Conservation (phyloP, 2,797 vertebrate genomes). For the Euthynnus affinis region DNA sequence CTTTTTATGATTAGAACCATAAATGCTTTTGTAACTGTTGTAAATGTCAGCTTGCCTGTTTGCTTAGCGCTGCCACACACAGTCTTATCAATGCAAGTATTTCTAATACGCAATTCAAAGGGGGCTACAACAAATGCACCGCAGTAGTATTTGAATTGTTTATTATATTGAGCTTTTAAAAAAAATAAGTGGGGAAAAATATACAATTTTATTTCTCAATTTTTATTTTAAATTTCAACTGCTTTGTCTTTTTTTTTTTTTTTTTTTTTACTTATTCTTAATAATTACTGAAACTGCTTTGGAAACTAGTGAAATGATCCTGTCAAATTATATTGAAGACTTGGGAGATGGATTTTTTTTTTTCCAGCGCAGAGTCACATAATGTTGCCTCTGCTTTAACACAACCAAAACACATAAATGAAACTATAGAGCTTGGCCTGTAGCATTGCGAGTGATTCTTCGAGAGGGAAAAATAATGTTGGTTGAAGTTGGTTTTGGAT, state of each 20-base stretch:
- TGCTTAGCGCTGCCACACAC: conserved; percentile 53
- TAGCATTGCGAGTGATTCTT: conserved; percentile 40
- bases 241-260: not conserved
- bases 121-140: not conserved
- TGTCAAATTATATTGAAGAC: conserved; percentile 1
- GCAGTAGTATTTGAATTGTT: not conserved
- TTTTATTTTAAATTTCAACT: not conserved
- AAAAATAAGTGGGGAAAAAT: not conserved
- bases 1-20: conserved; percentile 72
- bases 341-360: not conserved
- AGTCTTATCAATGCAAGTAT: conserved; percentile 46
- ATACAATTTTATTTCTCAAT: not conserved
- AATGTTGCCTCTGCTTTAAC: not conserved
- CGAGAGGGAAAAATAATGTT: conserved; percentile 43
- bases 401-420: conserved; percentile 10
- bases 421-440: conserved; percentile 1
- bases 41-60: conserved; percentile 73
- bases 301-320: not conserved
- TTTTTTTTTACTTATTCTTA: not conserved
- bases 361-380: not conserved
- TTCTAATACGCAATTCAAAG: conserved; percentile 14
- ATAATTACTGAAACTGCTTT: not conserved
- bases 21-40: conserved; percentile 70
- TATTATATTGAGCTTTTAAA: not conserved
- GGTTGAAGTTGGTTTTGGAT: conserved; percentile 48